Base-by-base conservation (phyloP, 1,140 invertebrate species). In the Teleopsis dalmanni region DNA sequence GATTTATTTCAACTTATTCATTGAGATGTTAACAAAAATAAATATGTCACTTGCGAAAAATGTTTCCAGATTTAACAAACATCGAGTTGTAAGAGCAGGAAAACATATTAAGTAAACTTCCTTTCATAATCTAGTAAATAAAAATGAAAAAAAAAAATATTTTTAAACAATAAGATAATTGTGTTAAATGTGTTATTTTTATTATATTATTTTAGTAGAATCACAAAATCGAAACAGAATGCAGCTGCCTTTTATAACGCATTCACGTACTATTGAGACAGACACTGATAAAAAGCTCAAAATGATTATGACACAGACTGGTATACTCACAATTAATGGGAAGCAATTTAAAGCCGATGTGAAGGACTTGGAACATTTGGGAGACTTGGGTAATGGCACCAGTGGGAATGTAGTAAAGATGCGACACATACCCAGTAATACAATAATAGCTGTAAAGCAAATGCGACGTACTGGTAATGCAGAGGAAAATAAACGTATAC, bases 371-470 rank as follows among this genome's bases (percentile, higher is more conserved):
- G 82, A 91, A 59, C 81, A 89, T 58, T 71, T 95, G 27, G 90
- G 91, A 8, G 93, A 96, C 70, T 75, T 98, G 36, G 95, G 95
- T 48, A 91, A 89, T 72, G 95, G 95, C 4, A 96, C 93, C 7
- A 97, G 91, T 72, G 94, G 94, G n/a, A 91, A 95, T 74, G 95
- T 98, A 8, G 88, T 95, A 3, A 94, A 95, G 75, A 97, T 98
- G 95, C 74, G 81, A 52, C 94, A 98, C 72, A 87, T 83, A 69
- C 82, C 83, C 9, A 92, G 88, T 54, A 78, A 81, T 19, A 82
- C 83, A 59, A 79, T 91, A 25, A 92, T 98, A 65, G 95, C 95
- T 52, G 95, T 98, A 1, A 98, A 98, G 84, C 93, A 98, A 87
- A 99, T 99, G 95, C 79, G 95, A 51, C 80, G 94, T 33, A 95